A percentile compares a stretch with the other conserved stretches of the same genome.
Conservation (phyloP, 2,797 vertebrate species). For the Lepilemur ruficaudatus region DNA sequence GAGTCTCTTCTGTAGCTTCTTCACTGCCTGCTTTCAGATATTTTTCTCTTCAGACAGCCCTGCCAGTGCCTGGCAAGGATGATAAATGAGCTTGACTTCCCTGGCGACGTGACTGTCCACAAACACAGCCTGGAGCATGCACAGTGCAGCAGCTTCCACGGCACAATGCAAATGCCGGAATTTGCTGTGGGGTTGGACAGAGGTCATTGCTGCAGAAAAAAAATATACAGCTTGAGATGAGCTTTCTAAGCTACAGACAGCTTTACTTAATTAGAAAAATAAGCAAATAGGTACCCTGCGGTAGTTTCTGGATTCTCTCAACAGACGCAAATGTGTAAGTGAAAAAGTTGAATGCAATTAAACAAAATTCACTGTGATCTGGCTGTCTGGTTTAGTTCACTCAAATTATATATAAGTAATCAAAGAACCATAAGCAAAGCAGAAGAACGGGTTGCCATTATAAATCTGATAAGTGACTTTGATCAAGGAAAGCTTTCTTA, state of each 20-base stretch:
- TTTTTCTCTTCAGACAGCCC: conserved; percentile 49
- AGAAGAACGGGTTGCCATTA: conserved; percentile 50
- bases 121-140: conserved; percentile 46
- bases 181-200: fast-evolving
- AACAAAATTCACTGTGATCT: conserved; percentile 67
- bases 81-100: conserved; percentile 64
- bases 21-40: conserved; percentile 8
- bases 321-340: conserved; percentile 45
- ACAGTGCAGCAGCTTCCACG: not conserved
- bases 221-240: not conserved
- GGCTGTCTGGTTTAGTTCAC: conserved; percentile 71
- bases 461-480: conserved; percentile 49
- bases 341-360: conserved; percentile 70
- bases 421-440: conserved; percentile 65
- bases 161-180: fast-evolving
- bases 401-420: conserved; percentile 61
- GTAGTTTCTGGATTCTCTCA: conserved; percentile 51
- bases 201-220: conserved; percentile 22
- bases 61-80: conserved; percentile 51
- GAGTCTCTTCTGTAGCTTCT: not conserved
- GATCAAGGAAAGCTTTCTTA: conserved; percentile 54
- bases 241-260: not conserved
- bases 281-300: conserved; percentile 48
- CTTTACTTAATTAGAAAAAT: conserved; percentile 66
- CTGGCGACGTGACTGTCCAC: not conserved